Conservation (phyloP, 37 sponge, comb jelly and placozoan species). For the Halichondria panicea region DNA sequence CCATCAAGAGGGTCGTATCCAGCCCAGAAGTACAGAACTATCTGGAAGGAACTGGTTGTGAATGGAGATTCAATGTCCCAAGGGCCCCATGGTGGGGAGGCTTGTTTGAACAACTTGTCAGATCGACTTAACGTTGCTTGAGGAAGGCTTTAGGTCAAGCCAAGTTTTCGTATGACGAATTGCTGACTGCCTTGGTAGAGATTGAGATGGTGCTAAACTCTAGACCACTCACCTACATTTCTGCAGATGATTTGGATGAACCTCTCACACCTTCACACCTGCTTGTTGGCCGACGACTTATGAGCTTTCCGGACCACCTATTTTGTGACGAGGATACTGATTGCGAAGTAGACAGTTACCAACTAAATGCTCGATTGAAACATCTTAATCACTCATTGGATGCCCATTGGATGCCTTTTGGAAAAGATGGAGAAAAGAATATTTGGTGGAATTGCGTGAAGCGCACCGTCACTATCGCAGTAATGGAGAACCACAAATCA, state of each 20-base stretch:
- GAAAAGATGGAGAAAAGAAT: slow-evolving; percentile 28
- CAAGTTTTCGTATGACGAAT: slow-evolving; percentile 34
- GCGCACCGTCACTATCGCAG: slow-evolving; percentile 13
- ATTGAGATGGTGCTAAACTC: slow-evolving; percentile 37
- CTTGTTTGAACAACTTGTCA: slow-evolving; percentile 17
- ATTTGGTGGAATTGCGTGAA: slow-evolving; percentile 16
- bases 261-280: slow-evolving; percentile 50
- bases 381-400: slow-evolving; percentile 4
- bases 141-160: slow-evolving; percentile 22
- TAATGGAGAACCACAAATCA: too few relatives aligned
- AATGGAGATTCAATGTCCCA: slow-evolving; percentile 37
- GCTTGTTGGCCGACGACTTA: slow-evolving; percentile 31
- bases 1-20: background rate
- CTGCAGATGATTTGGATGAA: slow-evolving; percentile 33
- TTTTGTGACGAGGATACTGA: too few relatives aligned
- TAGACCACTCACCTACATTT: slow-evolving; percentile 47
- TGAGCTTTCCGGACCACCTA: slow-evolving; percentile 31
- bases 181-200: slow-evolving; percentile 17
- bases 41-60: slow-evolving; percentile 8
- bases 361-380: slow-evolving; percentile 11
- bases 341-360: background rate
- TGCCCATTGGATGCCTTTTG: slow-evolving; percentile 32
- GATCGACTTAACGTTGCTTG: slow-evolving; percentile 31
- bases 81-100: slow-evolving; percentile 40
- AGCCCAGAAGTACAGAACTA: background rate